Conservation (phyloP, 2,797 vertebrate genomes). For the Enoplosus armatus region DNA sequence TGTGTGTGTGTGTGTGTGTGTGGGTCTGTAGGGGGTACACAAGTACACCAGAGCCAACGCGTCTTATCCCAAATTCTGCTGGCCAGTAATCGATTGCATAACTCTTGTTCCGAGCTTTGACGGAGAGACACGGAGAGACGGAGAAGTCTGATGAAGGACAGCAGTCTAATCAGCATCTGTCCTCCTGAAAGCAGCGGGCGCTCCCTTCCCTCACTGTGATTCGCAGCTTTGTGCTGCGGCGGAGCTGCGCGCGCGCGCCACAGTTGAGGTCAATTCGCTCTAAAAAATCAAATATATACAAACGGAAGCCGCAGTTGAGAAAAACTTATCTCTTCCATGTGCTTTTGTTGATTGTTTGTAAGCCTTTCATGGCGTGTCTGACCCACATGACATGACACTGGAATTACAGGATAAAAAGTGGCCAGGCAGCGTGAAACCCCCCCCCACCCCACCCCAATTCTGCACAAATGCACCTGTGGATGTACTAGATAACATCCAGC, state of each 20-base stretch:
- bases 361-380: not conserved
- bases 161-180: slow-evolving; percentile 16
- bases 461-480: too few species aligned
- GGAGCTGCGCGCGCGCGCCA: not conserved
- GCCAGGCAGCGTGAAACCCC: too few species aligned
- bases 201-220: slow-evolving; percentile 41
- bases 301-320: not conserved
- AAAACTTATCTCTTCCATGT: not conserved
- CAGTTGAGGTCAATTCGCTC: not conserved
- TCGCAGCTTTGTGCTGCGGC: not conserved
- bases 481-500: too few species aligned
- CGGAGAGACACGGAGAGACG: slow-evolving; percentile 53
- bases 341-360: not conserved
- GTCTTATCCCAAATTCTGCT: slow-evolving; percentile 24
- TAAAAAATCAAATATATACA: not conserved
- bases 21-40: not conserved
- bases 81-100: slow-evolving; percentile 32
- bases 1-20: slow-evolving; percentile 6
- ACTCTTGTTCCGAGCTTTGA: slow-evolving; percentile 39
- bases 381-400: too few species aligned
- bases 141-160: slow-evolving; percentile 31
- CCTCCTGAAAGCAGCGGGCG: slow-evolving; percentile 36
- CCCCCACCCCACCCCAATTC: too few species aligned
- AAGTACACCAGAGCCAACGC: not conserved
- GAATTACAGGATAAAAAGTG: too few species aligned